Conservation (phyloP, 2,113 vertebrate species). For the Catharus fuscescens region DNA sequence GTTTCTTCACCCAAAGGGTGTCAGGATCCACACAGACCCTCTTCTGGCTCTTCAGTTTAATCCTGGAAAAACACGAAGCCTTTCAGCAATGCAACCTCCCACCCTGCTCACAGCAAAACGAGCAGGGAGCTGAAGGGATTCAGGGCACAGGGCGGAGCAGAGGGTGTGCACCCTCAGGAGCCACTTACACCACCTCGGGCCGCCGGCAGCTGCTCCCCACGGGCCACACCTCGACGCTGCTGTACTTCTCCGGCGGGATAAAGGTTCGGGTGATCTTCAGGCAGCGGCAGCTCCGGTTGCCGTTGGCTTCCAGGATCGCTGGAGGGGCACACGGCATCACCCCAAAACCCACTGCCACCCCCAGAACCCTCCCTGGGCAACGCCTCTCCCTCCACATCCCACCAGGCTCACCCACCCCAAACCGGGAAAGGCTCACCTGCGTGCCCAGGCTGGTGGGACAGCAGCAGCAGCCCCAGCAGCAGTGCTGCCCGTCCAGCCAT, state of each 20-base stretch:
- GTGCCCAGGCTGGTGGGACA: accelerated
- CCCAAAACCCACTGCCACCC: accelerated
- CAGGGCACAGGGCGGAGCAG: accelerated
- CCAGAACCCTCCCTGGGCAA: background rate
- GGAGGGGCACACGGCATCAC: background rate
- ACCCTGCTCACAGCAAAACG: accelerated
- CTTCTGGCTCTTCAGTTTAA: background rate
- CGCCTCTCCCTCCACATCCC: accelerated
- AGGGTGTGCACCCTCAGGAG: accelerated
- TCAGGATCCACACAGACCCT: conserved; percentile 40
- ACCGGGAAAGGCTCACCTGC: background rate
- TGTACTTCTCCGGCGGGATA: background rate
- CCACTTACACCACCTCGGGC: conserved; percentile 49
- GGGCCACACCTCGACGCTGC: background rate
- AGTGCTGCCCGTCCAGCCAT: background rate
- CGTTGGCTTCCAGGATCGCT: conserved; percentile 48
- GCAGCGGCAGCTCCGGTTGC: conserved; percentile 53
- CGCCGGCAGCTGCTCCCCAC: conserved; percentile 62
- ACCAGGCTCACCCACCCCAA: background rate
- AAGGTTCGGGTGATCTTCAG: background rate
- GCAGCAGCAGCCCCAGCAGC: conserved; percentile 44
- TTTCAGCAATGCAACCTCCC: accelerated
- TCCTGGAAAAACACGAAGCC: background rate
- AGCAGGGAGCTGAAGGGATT: accelerated
- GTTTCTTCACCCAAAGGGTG: background rate